phyloP scores from a whole-genome alignment of 2,113 vertebrate genomes.

The Leptobrachium ailaonicum region DNA sequence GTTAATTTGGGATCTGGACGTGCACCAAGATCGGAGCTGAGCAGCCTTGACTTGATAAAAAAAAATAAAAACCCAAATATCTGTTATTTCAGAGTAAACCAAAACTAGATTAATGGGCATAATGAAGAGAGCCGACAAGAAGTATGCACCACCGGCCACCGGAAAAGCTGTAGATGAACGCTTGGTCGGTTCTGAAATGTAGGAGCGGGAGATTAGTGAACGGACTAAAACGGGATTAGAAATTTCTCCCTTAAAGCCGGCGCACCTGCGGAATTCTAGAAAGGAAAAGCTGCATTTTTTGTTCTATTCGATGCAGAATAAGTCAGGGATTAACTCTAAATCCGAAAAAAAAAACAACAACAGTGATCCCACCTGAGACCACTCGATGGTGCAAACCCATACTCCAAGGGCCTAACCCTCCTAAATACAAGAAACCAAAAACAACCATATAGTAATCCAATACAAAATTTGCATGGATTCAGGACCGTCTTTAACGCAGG shows the following conservation, averaged over 20 bases:
- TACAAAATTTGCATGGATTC: no score
- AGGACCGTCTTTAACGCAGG: no score
- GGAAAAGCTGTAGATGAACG: no score
- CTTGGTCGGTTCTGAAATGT: not conserved
- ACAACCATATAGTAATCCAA: no score
- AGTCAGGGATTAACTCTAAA: constrained; percentile 16
- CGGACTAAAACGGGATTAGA: not conserved
- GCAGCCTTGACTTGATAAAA: not conserved
- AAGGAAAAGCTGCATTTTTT: not conserved
- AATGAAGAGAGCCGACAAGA: not conserved
- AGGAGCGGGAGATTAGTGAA: not conserved
- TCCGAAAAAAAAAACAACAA: not conserved
- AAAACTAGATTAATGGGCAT: no score
- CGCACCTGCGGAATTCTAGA: constrained; percentile 20
- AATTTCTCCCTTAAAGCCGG: not conserved
- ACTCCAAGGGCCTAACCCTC: no score
- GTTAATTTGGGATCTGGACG: not conserved
- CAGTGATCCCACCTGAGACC: no score
- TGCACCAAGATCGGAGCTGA: not conserved
- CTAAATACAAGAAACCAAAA: no score
- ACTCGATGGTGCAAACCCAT: no score
- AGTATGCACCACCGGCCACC: not conserved
- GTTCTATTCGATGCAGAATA: not conserved
- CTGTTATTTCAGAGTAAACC: not conserved
- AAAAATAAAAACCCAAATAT: not conserved